These are phyloP conservation scores for Gymnodraco acuticeps DNA, from an alignment of 2,797 vertebrate genomes.

Conservation along the genomic window DNA sequence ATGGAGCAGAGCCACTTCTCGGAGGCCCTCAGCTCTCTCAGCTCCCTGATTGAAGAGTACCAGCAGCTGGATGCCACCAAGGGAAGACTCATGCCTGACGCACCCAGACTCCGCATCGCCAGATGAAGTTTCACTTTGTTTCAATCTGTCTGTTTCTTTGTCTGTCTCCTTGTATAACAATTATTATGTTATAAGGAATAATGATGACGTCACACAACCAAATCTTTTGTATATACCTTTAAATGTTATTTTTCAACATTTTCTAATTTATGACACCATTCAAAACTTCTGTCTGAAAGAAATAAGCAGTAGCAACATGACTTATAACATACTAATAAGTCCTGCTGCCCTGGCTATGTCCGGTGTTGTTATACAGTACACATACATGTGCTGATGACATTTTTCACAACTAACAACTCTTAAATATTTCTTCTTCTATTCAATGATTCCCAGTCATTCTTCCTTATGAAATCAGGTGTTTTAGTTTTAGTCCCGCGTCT, in stretches of 20 bases:
- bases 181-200: background rate
- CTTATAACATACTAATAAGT: conserved; percentile 25
- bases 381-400: conserved; percentile 26
- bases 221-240: conserved; percentile 43
- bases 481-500: conserved; percentile 10
- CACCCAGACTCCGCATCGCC: conserved; percentile 88
- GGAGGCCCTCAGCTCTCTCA: conserved; percentile 89
- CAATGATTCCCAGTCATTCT: background rate
- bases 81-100: conserved; percentile 71
- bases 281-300: conserved; percentile 17
- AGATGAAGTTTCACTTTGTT: conserved; percentile 58
- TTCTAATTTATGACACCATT: conserved; percentile 32
- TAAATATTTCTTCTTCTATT: background rate
- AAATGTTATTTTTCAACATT: conserved; percentile 31
- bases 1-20: conserved; percentile 92
- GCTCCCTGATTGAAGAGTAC: conserved; percentile 92
- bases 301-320: conserved; percentile 13
- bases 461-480: no score
- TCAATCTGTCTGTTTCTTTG: background rate
- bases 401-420: conserved; percentile 19
- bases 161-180: background rate
- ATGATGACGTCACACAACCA: conserved; percentile 38
- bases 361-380: conserved; percentile 45
- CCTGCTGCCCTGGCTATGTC: conserved; percentile 11
- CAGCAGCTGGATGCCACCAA: conserved; percentile 86